Evolutionary conservation across 2,888 invertebrate genomes (phyloP).

Genomic region (Amorpha juglandis): DNA sequence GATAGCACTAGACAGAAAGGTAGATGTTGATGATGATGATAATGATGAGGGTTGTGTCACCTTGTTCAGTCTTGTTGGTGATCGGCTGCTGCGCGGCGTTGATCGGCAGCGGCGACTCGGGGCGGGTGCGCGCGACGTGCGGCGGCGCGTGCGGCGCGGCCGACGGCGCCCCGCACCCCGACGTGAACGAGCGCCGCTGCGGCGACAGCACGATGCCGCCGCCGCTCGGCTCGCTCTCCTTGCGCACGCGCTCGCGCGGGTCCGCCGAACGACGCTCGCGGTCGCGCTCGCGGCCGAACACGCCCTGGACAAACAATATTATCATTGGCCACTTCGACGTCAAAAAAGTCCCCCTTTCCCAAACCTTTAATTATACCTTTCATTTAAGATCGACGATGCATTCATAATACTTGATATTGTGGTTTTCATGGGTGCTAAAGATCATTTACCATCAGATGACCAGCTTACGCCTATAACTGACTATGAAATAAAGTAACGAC

Average conservation of each 20-base stretch:
- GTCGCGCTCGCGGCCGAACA: constrained; percentile 64
- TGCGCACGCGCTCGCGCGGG: constrained; percentile 90
- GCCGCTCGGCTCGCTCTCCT: constrained; percentile 87
- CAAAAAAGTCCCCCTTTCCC: neutral
- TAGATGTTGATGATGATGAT: too few species aligned
- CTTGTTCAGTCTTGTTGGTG: constrained; percentile 61
- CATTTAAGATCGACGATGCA: neutral
- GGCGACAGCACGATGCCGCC: constrained; percentile 92
- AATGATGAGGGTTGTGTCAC: constrained; percentile 40
- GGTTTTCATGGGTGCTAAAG: too few species aligned
- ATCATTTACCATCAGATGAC: too few species aligned
- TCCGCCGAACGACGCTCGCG: constrained; percentile 83
- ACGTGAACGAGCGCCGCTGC: constrained; percentile 93
- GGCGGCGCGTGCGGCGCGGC: constrained; percentile 75
- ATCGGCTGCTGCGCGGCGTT: constrained; percentile 50
- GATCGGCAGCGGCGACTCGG: constrained; percentile 66
- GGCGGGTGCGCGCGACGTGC: constrained; percentile 55
- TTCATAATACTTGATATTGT: too few species aligned
- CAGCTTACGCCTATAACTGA: too few species aligned
- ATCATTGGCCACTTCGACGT: neutral
- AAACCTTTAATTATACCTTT: neutral
- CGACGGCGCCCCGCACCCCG: constrained; percentile 91
- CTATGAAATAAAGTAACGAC: too few species aligned
- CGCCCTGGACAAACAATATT: constrained; percentile 49
- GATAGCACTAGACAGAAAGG: too few species aligned